Conservation (phyloP, 2,113 vertebrate genomes). For the Bagarius yarrelli region DNA sequence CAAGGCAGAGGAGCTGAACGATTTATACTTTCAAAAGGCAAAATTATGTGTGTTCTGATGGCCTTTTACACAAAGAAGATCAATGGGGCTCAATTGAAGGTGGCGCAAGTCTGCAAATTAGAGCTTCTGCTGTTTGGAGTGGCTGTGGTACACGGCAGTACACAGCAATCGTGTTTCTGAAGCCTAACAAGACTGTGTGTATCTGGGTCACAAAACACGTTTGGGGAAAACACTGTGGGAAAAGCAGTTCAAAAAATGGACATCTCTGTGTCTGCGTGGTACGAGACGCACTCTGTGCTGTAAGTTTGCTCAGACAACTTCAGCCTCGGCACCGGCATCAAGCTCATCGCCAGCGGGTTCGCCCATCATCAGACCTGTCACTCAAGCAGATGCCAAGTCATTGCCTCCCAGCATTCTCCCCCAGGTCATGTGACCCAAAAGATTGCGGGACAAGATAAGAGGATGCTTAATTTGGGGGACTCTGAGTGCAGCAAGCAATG, state of each 20-base stretch:
- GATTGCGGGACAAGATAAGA: constrained; percentile 42
- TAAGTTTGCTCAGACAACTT: constrained; percentile 27
- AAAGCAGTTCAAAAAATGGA: neutral
- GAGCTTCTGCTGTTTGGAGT: constrained; percentile 32
- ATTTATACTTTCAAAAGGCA: constrained; percentile 62
- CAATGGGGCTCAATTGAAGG: constrained; percentile 50
- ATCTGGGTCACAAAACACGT: constrained; percentile 2
- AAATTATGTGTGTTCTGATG: constrained; percentile 39
- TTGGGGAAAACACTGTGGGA: neutral
- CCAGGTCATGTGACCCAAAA: constrained; percentile 43
- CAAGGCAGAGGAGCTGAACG: constrained; percentile 59
- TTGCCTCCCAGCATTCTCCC: constrained; percentile 33
- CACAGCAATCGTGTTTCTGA: constrained; percentile 52
- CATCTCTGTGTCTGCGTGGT: neutral
- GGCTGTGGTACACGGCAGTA: constrained; percentile 4
- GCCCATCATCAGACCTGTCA: constrained; percentile 49
- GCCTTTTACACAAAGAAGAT: constrained; percentile 47
- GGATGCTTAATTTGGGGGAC: constrained; percentile 26
- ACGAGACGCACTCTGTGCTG: neutral
- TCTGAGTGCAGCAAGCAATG: constrained; percentile 26
- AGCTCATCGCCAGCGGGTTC: constrained; percentile 36
- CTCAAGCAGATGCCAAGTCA: constrained; percentile 51
- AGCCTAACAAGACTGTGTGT: constrained; percentile 44
- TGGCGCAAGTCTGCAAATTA: constrained; percentile 47
- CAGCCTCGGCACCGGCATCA: constrained; percentile 5